Evolutionary conservation across 2,797 vertebrate genomes (phyloP).

Genomic region (Danio aesculapii): DNA sequence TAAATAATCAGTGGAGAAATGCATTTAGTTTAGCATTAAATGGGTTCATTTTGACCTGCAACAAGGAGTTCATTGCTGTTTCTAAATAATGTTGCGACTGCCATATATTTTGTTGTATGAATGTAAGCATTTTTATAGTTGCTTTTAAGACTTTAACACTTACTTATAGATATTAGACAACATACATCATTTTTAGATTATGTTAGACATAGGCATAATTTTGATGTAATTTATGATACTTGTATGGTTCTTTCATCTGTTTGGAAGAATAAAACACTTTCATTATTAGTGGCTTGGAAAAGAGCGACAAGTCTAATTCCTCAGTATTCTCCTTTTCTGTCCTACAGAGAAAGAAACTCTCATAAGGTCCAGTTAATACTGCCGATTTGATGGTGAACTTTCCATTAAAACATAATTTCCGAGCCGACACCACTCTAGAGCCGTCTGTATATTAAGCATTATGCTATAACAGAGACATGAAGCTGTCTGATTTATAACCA

Average conservation of each 20-base stretch:
- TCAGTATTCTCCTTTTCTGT: background rate
- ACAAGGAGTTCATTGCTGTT: too few relatives aligned
- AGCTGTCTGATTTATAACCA: slow-evolving; percentile 34
- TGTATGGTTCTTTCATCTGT: background rate
- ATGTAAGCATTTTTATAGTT: too few relatives aligned
- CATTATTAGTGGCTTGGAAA: background rate
- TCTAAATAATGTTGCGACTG: too few relatives aligned
- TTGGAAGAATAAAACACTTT: background rate
- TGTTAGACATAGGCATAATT: too few relatives aligned
- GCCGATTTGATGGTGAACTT: background rate
- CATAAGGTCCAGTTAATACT: background rate
- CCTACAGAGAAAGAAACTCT: background rate
- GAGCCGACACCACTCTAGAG: background rate
- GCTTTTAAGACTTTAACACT: too few relatives aligned
- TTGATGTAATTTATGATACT: background rate
- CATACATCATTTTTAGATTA: too few relatives aligned
- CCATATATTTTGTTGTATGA: too few relatives aligned
- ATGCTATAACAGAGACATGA: slow-evolving; percentile 25
- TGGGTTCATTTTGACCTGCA: too few relatives aligned
- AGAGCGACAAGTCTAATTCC: background rate
- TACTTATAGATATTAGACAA: too few relatives aligned
- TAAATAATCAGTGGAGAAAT: too few relatives aligned
- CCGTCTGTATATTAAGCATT: slow-evolving; percentile 12
- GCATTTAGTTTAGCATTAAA: too few relatives aligned
- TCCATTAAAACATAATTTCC: background rate